Percentiles rank a stretch among this genome's conserved stretches.
Evolutionary conservation across 1,140 invertebrate genomes (phyloP).

Genomic region (Rhagoletis pomonella): DNA sequence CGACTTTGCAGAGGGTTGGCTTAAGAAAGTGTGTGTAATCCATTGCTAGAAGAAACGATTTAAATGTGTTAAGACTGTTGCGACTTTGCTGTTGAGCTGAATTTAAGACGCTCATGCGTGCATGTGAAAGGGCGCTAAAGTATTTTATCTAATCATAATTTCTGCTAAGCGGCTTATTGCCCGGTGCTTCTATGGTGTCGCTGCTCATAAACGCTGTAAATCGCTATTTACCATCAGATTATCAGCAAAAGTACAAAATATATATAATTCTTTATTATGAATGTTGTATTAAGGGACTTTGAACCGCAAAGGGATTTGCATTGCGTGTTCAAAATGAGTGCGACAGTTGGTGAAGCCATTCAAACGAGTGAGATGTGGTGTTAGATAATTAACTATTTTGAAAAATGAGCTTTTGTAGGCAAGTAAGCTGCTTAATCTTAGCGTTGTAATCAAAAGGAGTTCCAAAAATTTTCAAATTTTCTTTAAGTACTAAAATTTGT

Average conservation of each 20-base stretch:
- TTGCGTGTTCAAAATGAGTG: neutral
- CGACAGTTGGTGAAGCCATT: neutral
- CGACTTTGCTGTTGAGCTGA: neutral
- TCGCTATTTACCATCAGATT: constrained; percentile 34
- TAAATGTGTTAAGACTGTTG: constrained; percentile 48
- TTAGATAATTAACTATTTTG: neutral
- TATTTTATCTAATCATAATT: constrained; percentile 44
- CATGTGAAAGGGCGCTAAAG: neutral
- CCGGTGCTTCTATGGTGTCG: neutral
- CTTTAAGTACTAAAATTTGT: no score
- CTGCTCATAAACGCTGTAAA: constrained; percentile 13
- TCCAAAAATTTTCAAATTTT: no score
- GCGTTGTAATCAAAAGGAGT: no score
- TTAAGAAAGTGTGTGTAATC: neutral
- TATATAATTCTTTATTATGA: neutral
- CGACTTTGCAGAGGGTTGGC: neutral
- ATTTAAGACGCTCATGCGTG: neutral
- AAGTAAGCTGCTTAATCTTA: neutral
- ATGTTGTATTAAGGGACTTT: constrained; percentile 9
- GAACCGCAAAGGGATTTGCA: constrained; percentile 10
- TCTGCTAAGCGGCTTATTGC: constrained; percentile 18
- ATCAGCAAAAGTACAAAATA: neutral
- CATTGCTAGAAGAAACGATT: constrained; percentile 34
- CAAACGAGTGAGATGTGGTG: neutral
- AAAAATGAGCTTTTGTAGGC: no score